Percentiles rank a stretch among this genome's conserved stretches.
Conservation (phyloP, 1,140 invertebrate genomes). For the Pseudomyrmex concolor region DNA sequence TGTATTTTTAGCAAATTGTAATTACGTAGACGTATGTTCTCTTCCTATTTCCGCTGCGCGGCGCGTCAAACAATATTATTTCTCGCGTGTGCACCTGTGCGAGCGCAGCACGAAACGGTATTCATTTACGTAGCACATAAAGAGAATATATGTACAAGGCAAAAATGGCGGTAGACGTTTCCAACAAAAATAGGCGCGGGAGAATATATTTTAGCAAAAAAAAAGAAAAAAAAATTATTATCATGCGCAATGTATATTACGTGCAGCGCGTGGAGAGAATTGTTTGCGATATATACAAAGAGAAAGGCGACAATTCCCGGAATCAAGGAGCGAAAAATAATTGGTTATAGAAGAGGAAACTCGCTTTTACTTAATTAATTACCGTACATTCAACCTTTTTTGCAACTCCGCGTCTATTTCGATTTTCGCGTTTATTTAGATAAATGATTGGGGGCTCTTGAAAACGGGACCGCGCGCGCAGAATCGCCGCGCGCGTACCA, state of each 20-base stretch:
- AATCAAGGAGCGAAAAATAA: constrained; percentile 54
- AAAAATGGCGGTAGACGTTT: constrained; percentile 54
- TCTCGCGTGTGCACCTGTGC: constrained; percentile 54
- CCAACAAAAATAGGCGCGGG: constrained; percentile 56
- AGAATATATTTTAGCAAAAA: constrained; percentile 55
- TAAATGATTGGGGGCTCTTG: constrained; percentile 57
- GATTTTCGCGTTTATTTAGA: constrained; percentile 58
- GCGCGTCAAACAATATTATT: constrained; percentile 60
- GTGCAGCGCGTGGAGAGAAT: constrained; percentile 19
- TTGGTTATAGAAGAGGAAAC: constrained; percentile 19
- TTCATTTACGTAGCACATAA: constrained; percentile 59
- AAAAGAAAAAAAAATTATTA: constrained; percentile 35
- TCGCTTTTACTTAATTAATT: constrained; percentile 51
- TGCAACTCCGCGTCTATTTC: constrained; percentile 42
- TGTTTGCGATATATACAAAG: constrained; percentile 38
- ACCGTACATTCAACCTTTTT: constrained; percentile 4
- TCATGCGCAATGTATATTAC: constrained; percentile 53
- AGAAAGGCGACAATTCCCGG: constrained; percentile 12
- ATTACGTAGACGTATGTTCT: constrained; percentile 56
- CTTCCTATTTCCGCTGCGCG: constrained; percentile 34
- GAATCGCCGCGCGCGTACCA: constrained; percentile 45
- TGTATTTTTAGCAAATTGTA: constrained; percentile 62
- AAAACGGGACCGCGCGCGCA: constrained; percentile 40
- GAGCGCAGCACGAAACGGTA: constrained; percentile 55
- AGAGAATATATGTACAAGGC: constrained; percentile 55